Evolutionary conservation across 1,140 invertebrate species (phyloP).

Genomic region (Lethrus apterus): DNA sequence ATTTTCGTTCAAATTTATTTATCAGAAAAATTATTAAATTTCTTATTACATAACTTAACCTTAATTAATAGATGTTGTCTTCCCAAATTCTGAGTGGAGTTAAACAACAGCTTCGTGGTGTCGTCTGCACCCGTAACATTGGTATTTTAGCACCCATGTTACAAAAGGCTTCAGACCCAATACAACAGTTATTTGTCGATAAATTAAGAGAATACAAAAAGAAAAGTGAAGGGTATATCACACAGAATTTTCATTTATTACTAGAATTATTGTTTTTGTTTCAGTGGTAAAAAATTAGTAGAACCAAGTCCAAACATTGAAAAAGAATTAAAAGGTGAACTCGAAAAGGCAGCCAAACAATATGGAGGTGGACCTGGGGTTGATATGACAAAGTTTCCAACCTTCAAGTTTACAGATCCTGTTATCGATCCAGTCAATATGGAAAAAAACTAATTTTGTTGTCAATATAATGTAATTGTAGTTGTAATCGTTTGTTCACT

Average conservation of each 20-base stretch:
- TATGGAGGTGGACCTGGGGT: conserved; percentile 66
- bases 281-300: conserved; percentile 72
- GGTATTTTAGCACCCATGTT: conserved; percentile 60
- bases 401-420: conserved; percentile 69
- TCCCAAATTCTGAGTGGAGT: conserved; percentile 26
- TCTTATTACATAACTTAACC: conserved; percentile 22
- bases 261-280: conserved; percentile 29
- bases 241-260: no score
- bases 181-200: conserved; percentile 88
- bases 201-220: conserved; percentile 86
- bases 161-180: conserved; percentile 75
- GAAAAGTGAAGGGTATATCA: conserved; percentile 58
- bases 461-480: no score
- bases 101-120: conserved; percentile 25
- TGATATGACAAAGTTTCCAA: conserved; percentile 85
- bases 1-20: background rate
- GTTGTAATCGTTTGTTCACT: no score
- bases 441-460: no score
- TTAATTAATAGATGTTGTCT: conserved; percentile 31
- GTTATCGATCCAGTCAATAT: conserved; percentile 47
- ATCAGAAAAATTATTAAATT: background rate
- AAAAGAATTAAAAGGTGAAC: conserved; percentile 63
- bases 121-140: conserved; percentile 53
- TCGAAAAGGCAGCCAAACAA: conserved; percentile 71
- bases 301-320: conserved; percentile 70